These are phyloP conservation scores for Pseudomugil tenellus DNA, from an alignment of 2,797 vertebrate species.

Conservation along the genomic window DNA sequence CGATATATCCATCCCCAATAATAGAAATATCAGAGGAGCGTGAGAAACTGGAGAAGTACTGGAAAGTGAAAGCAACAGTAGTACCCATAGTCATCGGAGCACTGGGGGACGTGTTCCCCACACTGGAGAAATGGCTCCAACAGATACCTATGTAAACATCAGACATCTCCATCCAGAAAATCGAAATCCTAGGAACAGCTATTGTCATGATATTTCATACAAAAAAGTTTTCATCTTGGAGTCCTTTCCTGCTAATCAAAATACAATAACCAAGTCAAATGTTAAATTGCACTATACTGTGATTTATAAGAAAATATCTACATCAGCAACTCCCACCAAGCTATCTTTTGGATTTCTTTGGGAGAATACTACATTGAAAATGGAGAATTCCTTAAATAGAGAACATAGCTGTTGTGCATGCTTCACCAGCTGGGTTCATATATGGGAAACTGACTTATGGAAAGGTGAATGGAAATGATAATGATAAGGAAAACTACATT, in stretches of 20 bases:
- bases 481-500: neutral
- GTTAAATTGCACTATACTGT: neutral
- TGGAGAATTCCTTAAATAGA: too few relatives aligned
- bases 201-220: slow-evolving; percentile 2
- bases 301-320: neutral
- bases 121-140: too few relatives aligned
- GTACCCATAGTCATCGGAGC: too few relatives aligned
- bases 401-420: neutral
- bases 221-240: neutral
- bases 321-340: neutral
- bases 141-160: too few relatives aligned
- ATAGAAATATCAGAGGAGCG: too few relatives aligned
- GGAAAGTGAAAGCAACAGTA: too few relatives aligned
- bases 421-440: neutral
- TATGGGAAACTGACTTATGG: neutral
- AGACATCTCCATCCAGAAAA: too few relatives aligned
- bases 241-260: neutral
- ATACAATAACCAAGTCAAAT: neutral
- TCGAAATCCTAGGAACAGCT: too few relatives aligned
- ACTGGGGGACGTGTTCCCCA: too few relatives aligned
- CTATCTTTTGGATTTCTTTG: neutral
- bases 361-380: neutral
- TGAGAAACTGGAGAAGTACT: too few relatives aligned
- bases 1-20: too few relatives aligned
- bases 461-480: neutral